Evolutionary conservation across 2,888 invertebrate species (phyloP).

Genomic region (Athalia rosae): DNA sequence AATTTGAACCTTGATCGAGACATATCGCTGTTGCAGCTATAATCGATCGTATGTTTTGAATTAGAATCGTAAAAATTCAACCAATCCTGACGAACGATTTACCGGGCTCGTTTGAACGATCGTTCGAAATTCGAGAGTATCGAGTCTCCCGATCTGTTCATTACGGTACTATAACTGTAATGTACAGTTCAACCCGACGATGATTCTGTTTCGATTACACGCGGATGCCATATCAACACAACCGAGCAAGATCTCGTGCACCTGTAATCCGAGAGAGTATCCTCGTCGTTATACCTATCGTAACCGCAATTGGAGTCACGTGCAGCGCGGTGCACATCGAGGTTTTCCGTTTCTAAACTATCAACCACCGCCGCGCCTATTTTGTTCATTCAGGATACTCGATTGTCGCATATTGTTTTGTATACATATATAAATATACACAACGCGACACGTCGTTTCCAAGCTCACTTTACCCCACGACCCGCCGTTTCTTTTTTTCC

Average conservation of each 20-base stretch:
- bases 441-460: slow-evolving; percentile 20
- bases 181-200: not conserved
- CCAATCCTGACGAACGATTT: too few relatives aligned
- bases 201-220: not conserved
- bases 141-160: too few relatives aligned
- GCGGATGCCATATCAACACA: slow-evolving; percentile 13
- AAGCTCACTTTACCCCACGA: slow-evolving; percentile 34
- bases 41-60: too few relatives aligned
- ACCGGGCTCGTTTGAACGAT: too few relatives aligned
- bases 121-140: too few relatives aligned
- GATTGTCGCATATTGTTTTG: not conserved
- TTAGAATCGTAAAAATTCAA: too few relatives aligned
- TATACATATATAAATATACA: too few relatives aligned
- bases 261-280: slow-evolving; percentile 24
- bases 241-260: not conserved
- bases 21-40: too few relatives aligned
- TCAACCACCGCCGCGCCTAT: not conserved
- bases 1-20: too few relatives aligned
- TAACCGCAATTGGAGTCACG: slow-evolving; percentile 27
- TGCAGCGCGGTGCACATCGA: not conserved
- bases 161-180: not conserved
- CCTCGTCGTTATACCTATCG: not conserved
- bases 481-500: not conserved
- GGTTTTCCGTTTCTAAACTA: slow-evolving; percentile 38
- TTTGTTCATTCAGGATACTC: slow-evolving; percentile 42